Base-by-base conservation (phyloP, 2,797 vertebrate species). In the Darevskia mixta region DNA sequence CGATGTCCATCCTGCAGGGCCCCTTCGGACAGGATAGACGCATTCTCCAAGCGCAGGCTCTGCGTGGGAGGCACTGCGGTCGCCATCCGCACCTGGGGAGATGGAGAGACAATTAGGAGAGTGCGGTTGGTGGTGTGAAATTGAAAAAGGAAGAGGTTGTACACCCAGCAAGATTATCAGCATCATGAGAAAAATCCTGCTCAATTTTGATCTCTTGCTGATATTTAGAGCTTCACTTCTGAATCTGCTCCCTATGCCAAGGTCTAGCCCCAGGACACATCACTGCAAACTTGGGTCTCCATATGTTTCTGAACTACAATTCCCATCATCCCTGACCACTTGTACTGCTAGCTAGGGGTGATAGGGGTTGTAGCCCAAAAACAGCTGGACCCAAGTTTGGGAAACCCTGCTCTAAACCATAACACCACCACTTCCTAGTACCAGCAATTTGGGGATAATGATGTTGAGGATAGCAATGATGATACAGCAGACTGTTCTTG, bases 21-120 rank as follows among this genome's bases (percentile, higher is more conserved):
- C 89, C 98, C 98, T 95, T 98, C 98, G 29, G 98, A 98, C 73
- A 99, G 97, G 95, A 99, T 98, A 95, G 98, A 98, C 76, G 98
- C 98, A 92, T 99, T 99, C 96, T 99, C 98, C 95, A 99, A 92
- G 77, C 97, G 97, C 93, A 97, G 97, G 69, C 98, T 96, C 95
- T 98, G 98, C 45, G 97, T 97, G 45, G 88, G 78, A 23, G 78
- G 83, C 58, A 75, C 88, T 84, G 98, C 97, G 86, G 98, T 97
- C 97, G 98, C 98, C 98, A 99, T 99, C 96, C 97, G 97, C 95
- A 94, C 96, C 97, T 98, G 79, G 90, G 2, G 0, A 8, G 25
- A 20, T 9, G 1, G 43, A 20, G 8, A 69, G 66, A 35, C 10
- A 18, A 18, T 1, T 27, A 38, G 17, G 23, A 55, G 15, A 4